A percentile compares a stretch with the other conserved stretches of the same genome.
These are phyloP conservation scores for Oncorhynchus masou DNA, from an alignment of 2,113 vertebrate genomes.

Conservation along the genomic window DNA sequence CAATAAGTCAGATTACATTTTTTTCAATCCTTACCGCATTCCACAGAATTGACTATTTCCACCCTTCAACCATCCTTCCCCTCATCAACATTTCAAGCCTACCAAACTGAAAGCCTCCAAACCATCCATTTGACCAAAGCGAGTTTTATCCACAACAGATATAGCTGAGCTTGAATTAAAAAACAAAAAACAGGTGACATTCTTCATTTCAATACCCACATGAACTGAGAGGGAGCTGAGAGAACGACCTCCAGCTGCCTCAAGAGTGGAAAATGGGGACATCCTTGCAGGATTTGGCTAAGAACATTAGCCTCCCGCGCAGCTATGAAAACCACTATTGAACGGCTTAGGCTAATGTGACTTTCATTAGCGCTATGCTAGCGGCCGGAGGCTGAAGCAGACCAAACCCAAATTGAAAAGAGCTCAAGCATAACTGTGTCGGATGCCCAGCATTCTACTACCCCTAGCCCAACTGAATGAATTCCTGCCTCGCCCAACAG, in stretches of 20 bases:
- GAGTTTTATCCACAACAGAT: no score
- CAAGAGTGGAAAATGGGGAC: slow-evolving; percentile 1
- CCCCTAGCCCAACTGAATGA: slow-evolving; percentile 62
- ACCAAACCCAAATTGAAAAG: slow-evolving; percentile 71
- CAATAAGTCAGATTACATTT: background rate
- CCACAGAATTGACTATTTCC: background rate
- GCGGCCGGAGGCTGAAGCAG: slow-evolving; percentile 58
- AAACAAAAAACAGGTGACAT: background rate
- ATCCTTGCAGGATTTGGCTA: slow-evolving; percentile 14
- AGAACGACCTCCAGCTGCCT: slow-evolving; percentile 1
- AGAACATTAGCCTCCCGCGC: slow-evolving; percentile 39
- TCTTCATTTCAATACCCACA: background rate
- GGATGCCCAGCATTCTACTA: slow-evolving; percentile 62
- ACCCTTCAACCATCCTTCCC: background rate
- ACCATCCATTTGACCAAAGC: no score
- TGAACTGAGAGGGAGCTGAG: background rate
- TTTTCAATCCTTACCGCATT: no score
- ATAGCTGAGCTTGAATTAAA: background rate
- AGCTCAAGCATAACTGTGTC: slow-evolving; percentile 69
- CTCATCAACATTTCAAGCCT: background rate
- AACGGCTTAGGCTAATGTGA: slow-evolving; percentile 62
- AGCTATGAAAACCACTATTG: slow-evolving; percentile 43
- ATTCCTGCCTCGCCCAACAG: slow-evolving; percentile 59
- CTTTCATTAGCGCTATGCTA: slow-evolving; percentile 67
- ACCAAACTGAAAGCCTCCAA: background rate